Conservation (phyloP, 1,140 invertebrate species). For the Calliopsis andreniformis region DNA sequence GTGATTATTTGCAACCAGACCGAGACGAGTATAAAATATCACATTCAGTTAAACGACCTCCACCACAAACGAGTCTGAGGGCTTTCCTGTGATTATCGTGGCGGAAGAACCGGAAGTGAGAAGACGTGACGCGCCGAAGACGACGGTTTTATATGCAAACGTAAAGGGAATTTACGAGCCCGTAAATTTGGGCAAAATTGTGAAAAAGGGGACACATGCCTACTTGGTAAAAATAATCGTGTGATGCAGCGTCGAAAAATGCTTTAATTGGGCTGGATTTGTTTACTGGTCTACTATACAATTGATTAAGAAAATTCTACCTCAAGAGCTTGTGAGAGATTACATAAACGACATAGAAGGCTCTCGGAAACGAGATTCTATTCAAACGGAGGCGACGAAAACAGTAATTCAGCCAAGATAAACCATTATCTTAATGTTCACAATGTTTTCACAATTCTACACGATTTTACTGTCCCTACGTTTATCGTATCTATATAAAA, state of each 20-base stretch:
- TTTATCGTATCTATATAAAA: slow-evolving; percentile 2
- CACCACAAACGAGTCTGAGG: too few relatives aligned
- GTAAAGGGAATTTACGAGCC: not conserved
- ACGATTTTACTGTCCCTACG: slow-evolving; percentile 2
- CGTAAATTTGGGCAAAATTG: not conserved
- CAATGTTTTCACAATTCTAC: slow-evolving; percentile 18
- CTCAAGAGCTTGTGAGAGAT: not conserved
- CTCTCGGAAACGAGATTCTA: not conserved
- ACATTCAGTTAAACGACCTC: too few relatives aligned
- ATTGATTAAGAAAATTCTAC: not conserved
- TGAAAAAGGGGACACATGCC: not conserved
- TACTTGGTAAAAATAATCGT: not conserved
- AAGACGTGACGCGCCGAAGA: not conserved
- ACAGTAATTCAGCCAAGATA: slow-evolving; percentile 13
- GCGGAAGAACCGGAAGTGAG: not conserved
- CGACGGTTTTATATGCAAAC: not conserved
- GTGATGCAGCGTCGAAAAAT: not conserved
- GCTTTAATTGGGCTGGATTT: not conserved
- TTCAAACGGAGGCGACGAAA: not conserved
- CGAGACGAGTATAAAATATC: too few relatives aligned
- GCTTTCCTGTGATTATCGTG: too few relatives aligned
- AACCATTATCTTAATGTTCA: slow-evolving; percentile 3
- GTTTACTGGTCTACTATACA: too few relatives aligned
- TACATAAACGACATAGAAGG: slow-evolving; percentile 5
- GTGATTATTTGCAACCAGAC: too few relatives aligned